phyloP scores from a whole-genome alignment of 1,140 invertebrate genomes.

The Olivierus martensii region DNA sequence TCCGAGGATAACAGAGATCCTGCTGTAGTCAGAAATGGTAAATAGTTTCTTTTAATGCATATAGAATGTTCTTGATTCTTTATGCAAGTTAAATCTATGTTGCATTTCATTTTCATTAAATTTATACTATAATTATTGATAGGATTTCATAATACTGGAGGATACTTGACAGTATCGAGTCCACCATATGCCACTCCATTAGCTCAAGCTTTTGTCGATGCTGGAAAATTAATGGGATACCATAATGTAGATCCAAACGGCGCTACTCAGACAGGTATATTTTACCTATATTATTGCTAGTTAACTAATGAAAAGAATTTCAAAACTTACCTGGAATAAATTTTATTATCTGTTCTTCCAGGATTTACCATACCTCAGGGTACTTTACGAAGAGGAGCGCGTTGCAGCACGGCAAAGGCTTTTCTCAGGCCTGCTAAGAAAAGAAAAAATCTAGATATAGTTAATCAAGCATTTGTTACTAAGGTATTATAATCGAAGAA shows the following conservation, averaged over 20 bases:
- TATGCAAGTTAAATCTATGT: no score
- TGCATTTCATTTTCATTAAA: no score
- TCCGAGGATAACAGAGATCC: conserved; percentile 80
- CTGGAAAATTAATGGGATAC: conserved; percentile 63
- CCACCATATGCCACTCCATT: conserved; percentile 63
- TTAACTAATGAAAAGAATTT: no score
- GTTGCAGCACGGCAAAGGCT: conserved; percentile 79
- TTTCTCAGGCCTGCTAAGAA: conserved; percentile 69
- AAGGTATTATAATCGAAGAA: no score
- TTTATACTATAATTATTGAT: no score
- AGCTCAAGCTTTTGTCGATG: conserved; percentile 63
- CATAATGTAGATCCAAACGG: conserved; percentile 67
- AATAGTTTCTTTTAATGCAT: no score
- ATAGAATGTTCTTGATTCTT: no score
- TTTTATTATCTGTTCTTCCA: neutral
- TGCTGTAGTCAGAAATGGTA: conserved; percentile 49
- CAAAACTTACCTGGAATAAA: no score
- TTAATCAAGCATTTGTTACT: conserved; percentile 68
- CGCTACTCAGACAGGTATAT: conserved; percentile 40
- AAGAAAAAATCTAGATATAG: conserved; percentile 68
- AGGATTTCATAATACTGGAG: conserved; percentile 57
- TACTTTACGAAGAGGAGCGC: conserved; percentile 66
- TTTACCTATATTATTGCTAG: no score
- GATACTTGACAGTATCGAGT: conserved; percentile 70
- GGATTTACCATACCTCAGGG: conserved; percentile 45